Evolutionary conservation across 2,113 vertebrate genomes (phyloP).

Genomic region (Crotophaga sulcirostris): DNA sequence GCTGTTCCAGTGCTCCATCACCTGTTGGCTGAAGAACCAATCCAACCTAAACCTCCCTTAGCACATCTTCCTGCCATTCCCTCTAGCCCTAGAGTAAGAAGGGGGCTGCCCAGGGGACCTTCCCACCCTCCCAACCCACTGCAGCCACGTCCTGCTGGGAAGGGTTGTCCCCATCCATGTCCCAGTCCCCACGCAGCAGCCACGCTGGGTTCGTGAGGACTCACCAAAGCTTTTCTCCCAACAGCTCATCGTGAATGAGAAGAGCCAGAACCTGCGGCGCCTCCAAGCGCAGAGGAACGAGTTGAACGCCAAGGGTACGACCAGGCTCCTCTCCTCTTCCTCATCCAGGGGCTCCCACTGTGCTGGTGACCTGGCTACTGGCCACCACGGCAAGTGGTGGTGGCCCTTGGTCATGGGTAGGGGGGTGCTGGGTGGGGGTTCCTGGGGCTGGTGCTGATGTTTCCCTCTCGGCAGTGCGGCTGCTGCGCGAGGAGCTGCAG

Average conservation of each 20-base stretch:
- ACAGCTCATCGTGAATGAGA: conserved; percentile 95
- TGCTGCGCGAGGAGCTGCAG: conserved; percentile 95
- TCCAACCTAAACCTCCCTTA: too few species aligned
- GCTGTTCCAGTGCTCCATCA: too few species aligned
- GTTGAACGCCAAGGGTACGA: conserved; percentile 93
- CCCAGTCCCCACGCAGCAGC: neutral
- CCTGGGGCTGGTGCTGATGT: neutral
- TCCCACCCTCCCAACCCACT: too few species aligned
- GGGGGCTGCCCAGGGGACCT: too few species aligned
- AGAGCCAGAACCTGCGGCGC: conserved; percentile 95
- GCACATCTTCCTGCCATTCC: too few species aligned
- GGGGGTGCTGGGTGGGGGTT: too few species aligned
- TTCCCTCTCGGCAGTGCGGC: conserved; percentile 79
- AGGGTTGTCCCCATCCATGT: rapidly evolving
- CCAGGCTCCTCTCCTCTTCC: rapidly evolving
- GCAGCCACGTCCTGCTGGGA: rapidly evolving
- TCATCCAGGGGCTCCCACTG: rapidly evolving
- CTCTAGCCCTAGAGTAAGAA: too few species aligned
- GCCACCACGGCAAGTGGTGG: too few species aligned
- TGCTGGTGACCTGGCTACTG: too few species aligned
- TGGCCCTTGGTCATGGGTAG: rapidly evolving
- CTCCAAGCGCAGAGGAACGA: conserved; percentile 97
- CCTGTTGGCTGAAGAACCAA: too few species aligned
- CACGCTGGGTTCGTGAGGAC: rapidly evolving
- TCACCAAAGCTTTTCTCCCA: neutral